Base-by-base conservation (phyloP, 2,888 invertebrate species). In the Pseudococcus viburni region DNA sequence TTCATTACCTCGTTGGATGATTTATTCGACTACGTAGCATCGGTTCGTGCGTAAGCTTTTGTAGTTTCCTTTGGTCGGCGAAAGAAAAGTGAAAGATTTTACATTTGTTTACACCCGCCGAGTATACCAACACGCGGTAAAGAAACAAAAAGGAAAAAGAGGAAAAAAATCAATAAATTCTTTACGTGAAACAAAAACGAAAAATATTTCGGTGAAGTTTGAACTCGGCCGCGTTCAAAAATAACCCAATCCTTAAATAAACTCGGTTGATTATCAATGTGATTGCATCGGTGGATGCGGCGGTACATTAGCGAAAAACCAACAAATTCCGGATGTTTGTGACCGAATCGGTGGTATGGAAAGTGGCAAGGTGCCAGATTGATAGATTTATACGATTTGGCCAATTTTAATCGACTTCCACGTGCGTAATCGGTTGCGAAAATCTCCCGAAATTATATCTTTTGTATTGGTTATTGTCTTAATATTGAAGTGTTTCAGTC, bases 291-390 rank as follows among this genome's bases (percentile, higher is more conserved):
- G 26, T 33, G 26, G 26, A 33, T 33, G 26, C 26, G 68, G n/a
- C 68, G 68, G 26, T 73, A 73, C 68, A 73, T 73, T 73, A 73
- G 68, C 68, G 68, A 73, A 73, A 73, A 73, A 73, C 68, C 68
- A 73, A 73, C 68, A 73, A 73, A 73, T 73, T 73, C 68, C 68
- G 68, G 68, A 73, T 73, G 68, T 73, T 73, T 73, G 68, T 73
- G 68, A 73, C 68, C 33, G 68, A 26, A 73, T 73, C 33, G 68
- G 26, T 73, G 68, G 68, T 73, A 26, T 73, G 26, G 68, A 73
- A 68, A 73, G 68, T 73, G 68, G 68, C 68, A 26, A 8, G 68
- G 33, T 73, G 68, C 68, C 68, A 73, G 68, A 73, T 26, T 73
- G 68, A 73, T 73, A 33, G 68, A 73, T 73, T 73, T 26, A 33